A percentile compares a stretch with the other conserved stretches of the same genome.
Evolutionary conservation across 2,888 invertebrate genomes (phyloP).

Genomic region (Nasonovia ribisnigri): DNA sequence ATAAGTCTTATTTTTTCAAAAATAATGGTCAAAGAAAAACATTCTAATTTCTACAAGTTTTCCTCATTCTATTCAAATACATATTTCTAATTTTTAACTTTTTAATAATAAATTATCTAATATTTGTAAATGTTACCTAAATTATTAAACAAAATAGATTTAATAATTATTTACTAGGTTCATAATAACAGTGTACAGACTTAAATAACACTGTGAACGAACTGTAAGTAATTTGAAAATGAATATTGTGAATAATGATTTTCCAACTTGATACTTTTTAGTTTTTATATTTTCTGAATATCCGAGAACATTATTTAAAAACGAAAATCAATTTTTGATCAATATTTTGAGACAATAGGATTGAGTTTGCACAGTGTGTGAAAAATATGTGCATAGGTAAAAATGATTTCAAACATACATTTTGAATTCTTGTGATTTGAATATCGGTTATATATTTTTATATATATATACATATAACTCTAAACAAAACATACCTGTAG

Average conservation of each 20-base stretch:
- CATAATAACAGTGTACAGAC: not conserved
- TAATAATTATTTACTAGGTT: not conserved
- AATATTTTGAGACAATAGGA: not conserved
- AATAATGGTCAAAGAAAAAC: not conserved
- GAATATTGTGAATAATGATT: not conserved
- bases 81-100: not conserved
- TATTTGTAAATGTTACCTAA: not conserved
- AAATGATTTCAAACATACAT: not conserved
- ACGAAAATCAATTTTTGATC: constrained; percentile 6
- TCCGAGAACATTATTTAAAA: not conserved
- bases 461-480: not conserved
- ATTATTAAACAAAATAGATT: not conserved
- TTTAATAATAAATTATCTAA: not conserved
- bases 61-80: not conserved
- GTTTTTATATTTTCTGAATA: not conserved
- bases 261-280: not conserved
- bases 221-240: not conserved
- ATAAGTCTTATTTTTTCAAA: not conserved
- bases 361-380: not conserved
- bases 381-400: not conserved
- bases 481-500: not conserved
- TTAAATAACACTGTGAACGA: not conserved
- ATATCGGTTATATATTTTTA: not conserved
- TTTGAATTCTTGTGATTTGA: not conserved
- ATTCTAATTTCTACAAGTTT: too few species aligned